Base-by-base conservation (phyloP, 2,888 invertebrate species). In the Diploptera punctata region DNA sequence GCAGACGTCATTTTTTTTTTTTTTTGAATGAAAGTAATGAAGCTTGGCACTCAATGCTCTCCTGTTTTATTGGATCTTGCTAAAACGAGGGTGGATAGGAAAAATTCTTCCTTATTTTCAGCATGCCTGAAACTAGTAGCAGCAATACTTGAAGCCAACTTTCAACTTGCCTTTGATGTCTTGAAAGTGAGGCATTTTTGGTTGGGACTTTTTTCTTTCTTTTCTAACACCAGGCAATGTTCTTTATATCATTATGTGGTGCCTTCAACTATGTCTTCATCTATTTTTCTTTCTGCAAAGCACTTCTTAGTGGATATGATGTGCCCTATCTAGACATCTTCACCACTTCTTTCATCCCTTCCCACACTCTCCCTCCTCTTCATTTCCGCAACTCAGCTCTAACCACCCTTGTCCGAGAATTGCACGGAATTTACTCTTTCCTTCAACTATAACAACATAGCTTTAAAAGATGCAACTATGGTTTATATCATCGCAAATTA, bases 161-260 rank as follows among this genome's bases (percentile, higher is more conserved):
- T 65, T 65, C 38, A 38, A 38, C 44, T 65, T 43, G 38, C 29
- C 65, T 65, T 65, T 65, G 65, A 65, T 65, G 65, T 65, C 61
- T 65, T n/a, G n/a, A 65, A 65, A 65, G 65, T 65, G 65, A 38
- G 65, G 43, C 65, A 65, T 65, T 65, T 65, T 65, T 65, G 65
- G 65, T 65, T 10, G 43, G 18, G 38, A 21, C 24, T 43, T 24
- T 2, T 13, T 29, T 57, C 16, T 16, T 19, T 29, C n/a, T 16
- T 19, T 57, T 57, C 57, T 31, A 57, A 57, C 57, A 57, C 57
- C n/a, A 29, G n/a, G 21, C 43, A 19, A 38, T 65, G 65, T 43
- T 43, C 65, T 62, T 65, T 65, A 21, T 44, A 44, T 16, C 65
- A 65, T 65, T 65, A 65, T 26, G 65, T 43, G 65, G 44, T 24